Evolutionary conservation across 2,113 vertebrate species (phyloP).

Genomic region (Haemorhous mexicanus): DNA sequence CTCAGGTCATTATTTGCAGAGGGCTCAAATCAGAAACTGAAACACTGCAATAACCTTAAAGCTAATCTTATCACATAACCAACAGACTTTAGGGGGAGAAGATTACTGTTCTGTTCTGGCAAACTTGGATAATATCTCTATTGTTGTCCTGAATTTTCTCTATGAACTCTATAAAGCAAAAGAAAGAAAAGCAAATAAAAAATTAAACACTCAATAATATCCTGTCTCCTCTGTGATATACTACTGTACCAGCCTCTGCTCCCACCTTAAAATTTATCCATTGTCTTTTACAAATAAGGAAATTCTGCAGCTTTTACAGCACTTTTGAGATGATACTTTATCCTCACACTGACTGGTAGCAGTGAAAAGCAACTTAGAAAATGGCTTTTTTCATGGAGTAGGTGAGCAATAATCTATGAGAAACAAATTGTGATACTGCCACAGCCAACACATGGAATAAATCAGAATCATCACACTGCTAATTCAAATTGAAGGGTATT

Average conservation of each 20-base stretch:
- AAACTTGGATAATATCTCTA: not conserved
- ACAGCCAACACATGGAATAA: not conserved
- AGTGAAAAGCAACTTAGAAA: not conserved
- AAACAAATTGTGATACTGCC: not conserved
- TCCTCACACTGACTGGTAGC: not conserved
- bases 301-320: not conserved
- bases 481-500: slow-evolving; percentile 30
- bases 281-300: not conserved
- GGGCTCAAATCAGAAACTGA: not conserved
- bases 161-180: not conserved
- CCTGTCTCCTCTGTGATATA: not conserved
- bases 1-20: slow-evolving; percentile 16
- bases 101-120: not conserved
- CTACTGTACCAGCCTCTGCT: not conserved
- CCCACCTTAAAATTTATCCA: not conserved
- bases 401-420: not conserved
- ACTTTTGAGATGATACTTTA: not conserved
- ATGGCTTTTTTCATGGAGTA: not conserved
- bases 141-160: not conserved
- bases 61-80: not conserved
- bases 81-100: not conserved
- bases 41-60: not conserved
- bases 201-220: not conserved
- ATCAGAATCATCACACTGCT: not conserved
- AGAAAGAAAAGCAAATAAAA: not conserved